Evolutionary conservation across 2,888 invertebrate species (phyloP), one percentile per base, ranked within the genome.

Genomic region (Siphonodentalium dalli): DNA sequence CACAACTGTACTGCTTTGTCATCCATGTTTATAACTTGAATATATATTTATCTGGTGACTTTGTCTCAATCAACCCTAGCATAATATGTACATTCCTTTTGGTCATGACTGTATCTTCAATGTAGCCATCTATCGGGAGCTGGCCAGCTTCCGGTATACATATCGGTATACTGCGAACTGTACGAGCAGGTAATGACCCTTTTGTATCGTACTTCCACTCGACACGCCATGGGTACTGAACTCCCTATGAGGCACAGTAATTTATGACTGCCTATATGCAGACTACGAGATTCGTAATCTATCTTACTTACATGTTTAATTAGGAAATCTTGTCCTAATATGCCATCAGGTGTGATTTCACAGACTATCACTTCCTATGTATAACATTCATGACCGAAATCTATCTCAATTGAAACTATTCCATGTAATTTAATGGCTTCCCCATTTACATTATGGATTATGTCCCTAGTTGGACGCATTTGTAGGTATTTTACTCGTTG

Each of bases 251-350:
- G 49, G 31, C 58, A 58, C 2, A 48, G 24, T 2, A 49, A 45
- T 24, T 45, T 20, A 23, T 23, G 7, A 40, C 18, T 21, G 7
- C 46, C 27, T 9, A 49, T 53, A 2, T 23, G 13, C 2, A 58
- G 31, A n/a, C 34, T 37, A 20, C 26, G 29, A 9, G 8, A 28
- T 38, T 54, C 28, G 26, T 58, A 51, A 37, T 51, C 39, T 8
- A 50, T 50, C 29, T 40, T 43, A 4, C 39, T 29, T 9, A 42
- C 51, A 31, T 54, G 33, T 0, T 35, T 38, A 3, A 58, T 34
- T 4, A 54, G 46, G 34, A 54, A 58, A 35, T 51, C 54, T 39
- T 58, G 51, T 18, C 51, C 54, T 1, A 58, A 15, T 20, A 54
- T 54, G 5, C 58, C 54, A 34, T 54, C 47, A 21, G 46, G 50